Percentiles rank a stretch among this genome's conserved stretches.
phyloP scores from a whole-genome alignment of 2,888 invertebrate genomes.

The Zaprionus obscuricornis region DNA sequence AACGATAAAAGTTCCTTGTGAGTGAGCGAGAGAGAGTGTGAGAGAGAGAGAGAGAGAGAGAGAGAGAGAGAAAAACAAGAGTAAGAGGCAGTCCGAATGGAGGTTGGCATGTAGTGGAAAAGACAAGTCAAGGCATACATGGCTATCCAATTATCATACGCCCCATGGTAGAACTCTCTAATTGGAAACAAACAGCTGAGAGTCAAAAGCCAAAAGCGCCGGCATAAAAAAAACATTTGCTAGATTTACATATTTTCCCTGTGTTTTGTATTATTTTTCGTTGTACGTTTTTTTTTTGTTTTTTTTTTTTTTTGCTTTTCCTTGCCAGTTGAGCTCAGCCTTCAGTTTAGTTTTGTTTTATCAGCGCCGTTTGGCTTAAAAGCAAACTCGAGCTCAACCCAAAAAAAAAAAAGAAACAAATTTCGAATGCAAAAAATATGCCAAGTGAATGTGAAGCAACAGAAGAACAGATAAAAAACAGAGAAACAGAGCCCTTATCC shows the following conservation, averaged over 20 bases:
- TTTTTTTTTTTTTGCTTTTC: conserved; percentile 6
- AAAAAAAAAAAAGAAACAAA: conserved; percentile 23
- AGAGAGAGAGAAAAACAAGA: conserved; percentile 15
- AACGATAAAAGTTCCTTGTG: too few species aligned
- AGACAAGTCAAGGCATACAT: conserved; percentile 44
- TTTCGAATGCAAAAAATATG: conserved; percentile 70
- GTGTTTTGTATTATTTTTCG: conserved; percentile 27
- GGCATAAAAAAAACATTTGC: conserved; percentile 45
- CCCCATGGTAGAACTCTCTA: conserved; percentile 62
- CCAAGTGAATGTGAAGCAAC: conserved; percentile 34
- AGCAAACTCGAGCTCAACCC: conserved; percentile 25
- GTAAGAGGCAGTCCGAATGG: too few species aligned
- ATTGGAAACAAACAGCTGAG: conserved; percentile 74
- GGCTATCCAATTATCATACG: conserved; percentile 76
- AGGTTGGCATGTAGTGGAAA: too few species aligned
- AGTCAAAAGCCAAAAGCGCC: conserved; percentile 60
- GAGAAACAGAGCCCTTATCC: conserved; percentile 15
- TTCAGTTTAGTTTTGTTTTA: too few species aligned
- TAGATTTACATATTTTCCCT: conserved; percentile 68
- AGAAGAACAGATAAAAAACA: conserved; percentile 3
- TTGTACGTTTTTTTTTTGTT: background rate
- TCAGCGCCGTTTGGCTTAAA: conserved; percentile 24
- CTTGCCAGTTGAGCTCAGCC: too few species aligned
- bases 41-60: background rate
- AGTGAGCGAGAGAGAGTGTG: too few species aligned